These are phyloP conservation scores for Capreolus pygargus DNA, from an alignment of 2,113 vertebrate species.

Conservation along the genomic window DNA sequence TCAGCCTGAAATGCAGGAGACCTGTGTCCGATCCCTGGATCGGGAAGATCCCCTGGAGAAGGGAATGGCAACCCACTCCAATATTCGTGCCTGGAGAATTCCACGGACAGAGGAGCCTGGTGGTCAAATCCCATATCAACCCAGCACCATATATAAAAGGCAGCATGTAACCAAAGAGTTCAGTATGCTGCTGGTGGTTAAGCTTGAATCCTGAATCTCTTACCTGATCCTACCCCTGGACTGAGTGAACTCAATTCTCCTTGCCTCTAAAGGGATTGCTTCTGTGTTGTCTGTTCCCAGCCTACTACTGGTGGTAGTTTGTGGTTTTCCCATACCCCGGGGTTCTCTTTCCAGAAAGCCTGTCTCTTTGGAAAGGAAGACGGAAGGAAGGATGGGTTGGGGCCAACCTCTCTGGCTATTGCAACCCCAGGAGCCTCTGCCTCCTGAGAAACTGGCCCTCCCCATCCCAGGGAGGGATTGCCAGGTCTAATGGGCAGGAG, in stretches of 20 bases:
- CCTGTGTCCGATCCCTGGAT: neutral
- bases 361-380: neutral
- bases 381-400: neutral
- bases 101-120: neutral
- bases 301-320: neutral
- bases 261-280: neutral
- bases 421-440: neutral
- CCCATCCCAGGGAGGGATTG: neutral
- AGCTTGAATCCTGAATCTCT: neutral
- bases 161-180: neutral
- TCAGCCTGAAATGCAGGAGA: neutral
- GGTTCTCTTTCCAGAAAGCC: neutral
- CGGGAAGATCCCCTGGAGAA: neutral
- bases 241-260: neutral
- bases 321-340: neutral
- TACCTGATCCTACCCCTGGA: neutral
- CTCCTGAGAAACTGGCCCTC: neutral
- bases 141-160: neutral
- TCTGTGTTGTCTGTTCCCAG: neutral
- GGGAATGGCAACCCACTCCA: neutral
- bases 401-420: neutral
- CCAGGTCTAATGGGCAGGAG: neutral
- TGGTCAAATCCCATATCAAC: neutral
- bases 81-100: neutral
- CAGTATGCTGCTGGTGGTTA: neutral